phyloP scores from a whole-genome alignment of 2,888 invertebrate species.

The Entomobrya proxima region DNA sequence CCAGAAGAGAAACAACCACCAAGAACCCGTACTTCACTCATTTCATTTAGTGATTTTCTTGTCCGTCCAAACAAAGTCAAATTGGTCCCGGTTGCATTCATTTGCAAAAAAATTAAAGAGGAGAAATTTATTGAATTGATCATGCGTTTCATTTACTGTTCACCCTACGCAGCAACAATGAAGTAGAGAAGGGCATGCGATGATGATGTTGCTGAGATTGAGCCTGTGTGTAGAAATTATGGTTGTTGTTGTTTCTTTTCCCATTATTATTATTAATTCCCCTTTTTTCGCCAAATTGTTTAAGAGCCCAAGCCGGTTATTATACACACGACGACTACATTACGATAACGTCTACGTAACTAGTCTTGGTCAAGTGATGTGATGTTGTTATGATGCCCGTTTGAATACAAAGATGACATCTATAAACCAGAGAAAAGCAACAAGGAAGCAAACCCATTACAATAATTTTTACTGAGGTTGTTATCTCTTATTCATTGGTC shows the following conservation, averaged over 20 bases:
- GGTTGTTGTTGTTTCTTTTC: slow-evolving; percentile 47
- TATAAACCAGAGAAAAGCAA: slow-evolving; percentile 38
- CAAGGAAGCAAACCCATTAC: slow-evolving; percentile 15
- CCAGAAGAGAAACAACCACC: neutral
- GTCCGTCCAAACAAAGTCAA: slow-evolving; percentile 21
- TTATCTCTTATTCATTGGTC: neutral
- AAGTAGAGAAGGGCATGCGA: slow-evolving; percentile 6
- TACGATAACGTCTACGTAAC: neutral
- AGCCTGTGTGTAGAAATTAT: slow-evolving; percentile 21
- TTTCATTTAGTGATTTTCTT: neutral
- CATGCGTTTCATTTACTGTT: neutral
- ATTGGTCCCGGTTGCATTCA: neutral
- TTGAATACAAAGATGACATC: slow-evolving; percentile 25
- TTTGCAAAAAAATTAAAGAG: neutral
- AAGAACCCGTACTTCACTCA: slow-evolving; percentile 19
- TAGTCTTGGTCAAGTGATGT: neutral
- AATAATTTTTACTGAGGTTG: neutral
- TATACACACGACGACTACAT: slow-evolving; percentile 60
- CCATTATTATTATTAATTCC: slow-evolving; percentile 50
- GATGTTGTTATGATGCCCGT: neutral
- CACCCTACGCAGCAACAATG: neutral
- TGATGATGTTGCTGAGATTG: too few relatives aligned
- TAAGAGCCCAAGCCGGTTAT: slow-evolving; percentile 54
- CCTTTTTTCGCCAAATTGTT: slow-evolving; percentile 49
- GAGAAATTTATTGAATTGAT: slow-evolving; percentile 28